Evolutionary conservation across 2,888 invertebrate genomes (phyloP), one percentile per base, ranked within the genome.

Genomic region (Tenthredo distinguenda): DNA sequence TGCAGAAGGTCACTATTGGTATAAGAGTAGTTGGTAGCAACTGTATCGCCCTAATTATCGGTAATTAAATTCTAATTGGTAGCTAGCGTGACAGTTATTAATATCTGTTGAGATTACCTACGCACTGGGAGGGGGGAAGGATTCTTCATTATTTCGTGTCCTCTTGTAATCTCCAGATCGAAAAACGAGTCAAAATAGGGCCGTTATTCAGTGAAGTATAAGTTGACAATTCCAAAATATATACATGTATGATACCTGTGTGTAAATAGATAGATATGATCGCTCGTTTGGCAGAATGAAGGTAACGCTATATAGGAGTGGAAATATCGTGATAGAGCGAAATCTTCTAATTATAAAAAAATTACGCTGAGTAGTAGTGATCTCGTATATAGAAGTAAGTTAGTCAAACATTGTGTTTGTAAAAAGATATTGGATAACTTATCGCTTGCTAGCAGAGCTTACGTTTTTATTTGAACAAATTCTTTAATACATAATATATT

Each of bases 31-130:
- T 71, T 34, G 21, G 4, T 7, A 18, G 21, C 43, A 77, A 77
- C 34, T 55, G 47, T 31, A 18, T 18, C 47, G 15, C 18, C 50
- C 7, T 26, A 76, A 31, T 55, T 34, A 34, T 55, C 18, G 26
- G 55, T 50, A 31, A 77, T 77, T 40, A 55, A 55, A 77, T 50
- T 37, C 50, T 77, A 18, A 55, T 77, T 77, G 31, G 50, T 55
- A 55, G 10, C 50, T 55, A n/a, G 50, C 77, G 21, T 7, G 26
- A 34, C 31, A 55, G 7, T 50, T 34, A 37, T 50, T 18, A 55
- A 31, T 34, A 43, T 21, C 6, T 74, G n/a, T 43, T 21, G 10
- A 7, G 10, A 43, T 68, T 34, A 18, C 31, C 0, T 68, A 47
- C 47, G 47, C 47, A 47, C 26, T 47, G 47, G 47, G 12, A 12